Evolutionary conservation across 2,113 vertebrate genomes (phyloP).

Genomic region (Macaca fascicularis): DNA sequence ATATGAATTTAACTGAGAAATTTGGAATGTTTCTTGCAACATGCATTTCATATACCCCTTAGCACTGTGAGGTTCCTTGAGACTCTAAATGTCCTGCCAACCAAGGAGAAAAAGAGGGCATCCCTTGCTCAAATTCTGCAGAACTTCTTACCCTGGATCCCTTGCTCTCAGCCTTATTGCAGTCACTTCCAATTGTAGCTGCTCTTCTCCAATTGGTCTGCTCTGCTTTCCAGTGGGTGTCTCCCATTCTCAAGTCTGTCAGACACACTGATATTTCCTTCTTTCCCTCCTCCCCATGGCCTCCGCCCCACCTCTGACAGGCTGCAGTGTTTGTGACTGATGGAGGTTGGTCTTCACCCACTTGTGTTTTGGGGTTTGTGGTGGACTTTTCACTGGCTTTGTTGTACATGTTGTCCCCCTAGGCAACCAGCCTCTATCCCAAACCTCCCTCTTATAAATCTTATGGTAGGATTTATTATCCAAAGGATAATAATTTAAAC

Average conservation of each 20-base stretch:
- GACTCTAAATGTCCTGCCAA: neutral
- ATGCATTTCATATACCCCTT: neutral
- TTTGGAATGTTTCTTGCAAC: neutral
- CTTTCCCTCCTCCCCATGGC: neutral
- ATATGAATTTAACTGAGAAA: neutral
- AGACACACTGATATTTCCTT: neutral
- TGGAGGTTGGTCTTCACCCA: neutral
- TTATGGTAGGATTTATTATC: neutral
- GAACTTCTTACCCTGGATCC: neutral
- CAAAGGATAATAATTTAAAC: neutral
- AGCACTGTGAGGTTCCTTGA: neutral
- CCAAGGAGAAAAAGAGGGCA: neutral
- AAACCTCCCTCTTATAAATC: neutral
- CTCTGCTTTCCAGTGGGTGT: neutral
- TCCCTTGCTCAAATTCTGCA: neutral
- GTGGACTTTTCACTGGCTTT: neutral
- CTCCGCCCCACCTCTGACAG: no score
- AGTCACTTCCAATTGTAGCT: neutral
- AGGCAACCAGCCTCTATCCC: neutral
- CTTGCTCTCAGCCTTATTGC: accelerated
- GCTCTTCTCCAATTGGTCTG: neutral
- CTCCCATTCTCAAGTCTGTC: neutral
- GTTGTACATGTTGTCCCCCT: neutral
- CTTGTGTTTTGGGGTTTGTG: neutral
- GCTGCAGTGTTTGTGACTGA: neutral